Base-by-base conservation (phyloP, 2,797 vertebrate genomes). In the Tamandua tetradactyla region DNA sequence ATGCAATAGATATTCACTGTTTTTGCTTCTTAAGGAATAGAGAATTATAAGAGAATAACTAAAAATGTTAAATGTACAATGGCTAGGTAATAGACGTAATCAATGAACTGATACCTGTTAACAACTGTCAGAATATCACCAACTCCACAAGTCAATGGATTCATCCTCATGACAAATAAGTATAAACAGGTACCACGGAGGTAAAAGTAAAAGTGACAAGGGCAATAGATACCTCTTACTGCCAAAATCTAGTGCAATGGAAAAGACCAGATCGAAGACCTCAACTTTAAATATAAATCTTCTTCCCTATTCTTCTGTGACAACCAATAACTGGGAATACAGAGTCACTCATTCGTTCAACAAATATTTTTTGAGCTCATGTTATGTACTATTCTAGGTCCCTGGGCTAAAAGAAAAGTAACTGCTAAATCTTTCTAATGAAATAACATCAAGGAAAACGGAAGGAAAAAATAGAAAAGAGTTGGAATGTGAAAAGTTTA, bases 201-300 rank as follows among this genome's bases (percentile, higher is more conserved):
- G 15, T 90, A 27, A 91, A 92, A 92, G n/a, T 59, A 83, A 90
- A 88, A 88, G 83, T 23, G 75, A 37, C 49, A 96, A 91, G 4
- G 42, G 30, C 23, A 64, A 86, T 17, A 62, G 25, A 64, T 95
- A 93, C 2, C 32, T 4, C 80, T 32, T 80, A 91, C n/a, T 69
- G 27, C 74, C 52, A 93, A 95, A 85, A 79, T 37, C 76, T 35
- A 82, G 2, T 15, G 8, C 7, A 84, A 75, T 25, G n/a, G 27
- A 78, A 47, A 93, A 96, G 95, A 72, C 2, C 52, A 88, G 84
- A 91, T 69, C 44, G 32, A 93, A 80, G 42, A 89, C 4, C 22
- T 81, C 52, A 80, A 80, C 32, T 94, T 93, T 68, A 66, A 83
- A 66, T 22, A 87, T 22, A 90, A 90, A 5, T 22, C 30, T 68